phyloP scores from a whole-genome alignment of 1,140 invertebrate species.

The Zaprionus davidi region DNA sequence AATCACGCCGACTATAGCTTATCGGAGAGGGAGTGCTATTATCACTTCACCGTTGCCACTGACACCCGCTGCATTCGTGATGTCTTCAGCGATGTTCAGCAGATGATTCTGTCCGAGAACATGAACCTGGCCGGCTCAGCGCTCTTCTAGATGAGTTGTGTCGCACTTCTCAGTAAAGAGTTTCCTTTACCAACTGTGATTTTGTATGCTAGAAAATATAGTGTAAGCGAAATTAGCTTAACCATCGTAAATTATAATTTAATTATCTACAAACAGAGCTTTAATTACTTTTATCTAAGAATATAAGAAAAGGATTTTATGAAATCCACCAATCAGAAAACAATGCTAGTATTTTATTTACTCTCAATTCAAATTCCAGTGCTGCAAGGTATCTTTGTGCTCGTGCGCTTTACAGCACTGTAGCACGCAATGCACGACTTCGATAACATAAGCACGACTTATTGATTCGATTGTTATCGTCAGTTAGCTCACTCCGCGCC shows the following conservation, averaged over 20 bases:
- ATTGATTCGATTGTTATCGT: constrained; percentile 16
- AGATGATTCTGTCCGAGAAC: constrained; percentile 88
- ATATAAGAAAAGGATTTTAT: constrained; percentile 22
- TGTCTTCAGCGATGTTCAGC: constrained; percentile 90
- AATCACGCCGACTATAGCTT: constrained; percentile 65
- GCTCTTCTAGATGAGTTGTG: constrained; percentile 48
- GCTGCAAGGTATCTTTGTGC: not conserved
- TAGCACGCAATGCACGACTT: not conserved
- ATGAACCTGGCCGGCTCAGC: constrained; percentile 82
- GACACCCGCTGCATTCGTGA: constrained; percentile 89
- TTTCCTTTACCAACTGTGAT: constrained; percentile 49
- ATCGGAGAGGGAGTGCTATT: constrained; percentile 86
- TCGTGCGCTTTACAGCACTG: not conserved
- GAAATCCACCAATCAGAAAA: constrained; percentile 20
- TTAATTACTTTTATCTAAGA: constrained; percentile 12
- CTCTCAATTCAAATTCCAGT: not conserved
- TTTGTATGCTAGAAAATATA: constrained; percentile 26
- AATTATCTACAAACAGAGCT: constrained; percentile 6
- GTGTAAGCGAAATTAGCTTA: constrained; percentile 31
- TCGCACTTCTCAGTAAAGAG: constrained; percentile 40
- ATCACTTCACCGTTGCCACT: constrained; percentile 90
- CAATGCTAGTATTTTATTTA: not conserved
- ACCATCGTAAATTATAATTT: constrained; percentile 13
- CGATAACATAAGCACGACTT: constrained; percentile 21
- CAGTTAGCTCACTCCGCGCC: not conserved